Conservation (phyloP, 2,797 vertebrate species). For the Epinephelus coioides region DNA sequence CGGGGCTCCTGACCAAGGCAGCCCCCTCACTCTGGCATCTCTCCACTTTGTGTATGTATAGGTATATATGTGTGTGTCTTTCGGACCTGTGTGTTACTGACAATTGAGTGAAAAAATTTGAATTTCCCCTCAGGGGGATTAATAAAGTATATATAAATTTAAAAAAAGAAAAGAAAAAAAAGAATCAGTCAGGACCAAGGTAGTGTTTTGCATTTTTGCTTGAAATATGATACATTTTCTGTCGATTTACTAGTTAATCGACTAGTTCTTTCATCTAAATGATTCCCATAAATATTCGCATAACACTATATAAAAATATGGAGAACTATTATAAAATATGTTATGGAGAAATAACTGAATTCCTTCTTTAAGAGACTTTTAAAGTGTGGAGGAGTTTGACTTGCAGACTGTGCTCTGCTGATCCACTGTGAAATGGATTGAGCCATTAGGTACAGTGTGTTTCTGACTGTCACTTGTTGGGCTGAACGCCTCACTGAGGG, state of each 20-base stretch:
- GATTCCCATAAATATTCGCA: not conserved
- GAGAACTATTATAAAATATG: not conserved
- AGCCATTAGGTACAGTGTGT: conserved; percentile 11
- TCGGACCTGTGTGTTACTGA: too few relatives aligned
- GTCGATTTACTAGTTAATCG: not conserved
- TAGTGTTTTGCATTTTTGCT: not conserved
- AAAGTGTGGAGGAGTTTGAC: not conserved
- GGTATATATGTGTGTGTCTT: too few relatives aligned
- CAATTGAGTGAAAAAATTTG: too few relatives aligned
- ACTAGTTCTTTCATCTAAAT: too few relatives aligned
- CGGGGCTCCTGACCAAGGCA: too few relatives aligned
- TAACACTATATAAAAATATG: too few relatives aligned
- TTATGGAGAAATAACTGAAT: not conserved
- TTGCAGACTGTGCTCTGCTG: not conserved
- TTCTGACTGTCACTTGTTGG: conserved; percentile 67
- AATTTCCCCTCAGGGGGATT: too few relatives aligned
- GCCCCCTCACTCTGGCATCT: too few relatives aligned
- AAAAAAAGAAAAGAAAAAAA: not conserved
- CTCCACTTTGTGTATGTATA: too few relatives aligned
- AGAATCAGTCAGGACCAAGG: not conserved
- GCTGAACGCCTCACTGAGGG: conserved; percentile 48
- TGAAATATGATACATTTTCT: not conserved
- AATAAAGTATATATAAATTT: too few relatives aligned
- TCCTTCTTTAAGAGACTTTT: not conserved
- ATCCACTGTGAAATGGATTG: not conserved